Conservation (phyloP, 1,140 invertebrate genomes). For the Drosophila arizonae region DNA sequence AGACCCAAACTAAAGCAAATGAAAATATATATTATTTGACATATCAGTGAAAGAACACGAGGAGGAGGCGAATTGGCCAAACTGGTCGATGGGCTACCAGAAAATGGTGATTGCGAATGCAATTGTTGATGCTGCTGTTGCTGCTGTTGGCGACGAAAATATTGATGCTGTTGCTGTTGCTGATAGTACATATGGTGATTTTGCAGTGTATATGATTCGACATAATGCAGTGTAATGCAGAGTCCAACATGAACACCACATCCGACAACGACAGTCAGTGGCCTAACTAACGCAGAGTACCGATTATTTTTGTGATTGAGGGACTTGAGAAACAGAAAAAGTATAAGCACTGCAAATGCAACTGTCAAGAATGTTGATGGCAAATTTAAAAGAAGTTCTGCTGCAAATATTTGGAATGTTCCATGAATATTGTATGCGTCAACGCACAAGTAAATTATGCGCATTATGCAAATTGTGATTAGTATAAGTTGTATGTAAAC, state of each 20-base stretch:
- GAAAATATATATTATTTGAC: conserved; percentile 91
- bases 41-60: conserved; percentile 88
- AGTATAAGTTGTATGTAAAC: conserved; percentile 91
- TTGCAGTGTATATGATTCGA: conserved; percentile 84
- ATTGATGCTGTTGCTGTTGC: conserved; percentile 70
- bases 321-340: conserved; percentile 90
- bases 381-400: conserved; percentile 91
- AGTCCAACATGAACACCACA: conserved; percentile 89
- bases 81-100: conserved; percentile 20
- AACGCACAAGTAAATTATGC: conserved; percentile 93
- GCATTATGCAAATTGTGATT: conserved; percentile 89
- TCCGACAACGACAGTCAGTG: conserved; percentile 89
- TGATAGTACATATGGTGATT: conserved; percentile 70
- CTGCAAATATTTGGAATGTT: conserved; percentile 90
- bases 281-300: conserved; percentile 88
- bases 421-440: conserved; percentile 94
- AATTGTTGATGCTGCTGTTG: conserved; percentile 41
- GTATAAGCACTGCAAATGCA: conserved; percentile 92
- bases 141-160: conserved; percentile 52
- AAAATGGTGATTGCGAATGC: conserved; percentile 17
- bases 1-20: conserved; percentile 90
- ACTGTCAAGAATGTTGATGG: conserved; percentile 92
- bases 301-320: conserved; percentile 87
- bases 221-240: conserved; percentile 91
- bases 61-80: conserved; percentile 61